Base-by-base conservation (phyloP, 2,797 vertebrate species). In the Urophycis tenuis region DNA sequence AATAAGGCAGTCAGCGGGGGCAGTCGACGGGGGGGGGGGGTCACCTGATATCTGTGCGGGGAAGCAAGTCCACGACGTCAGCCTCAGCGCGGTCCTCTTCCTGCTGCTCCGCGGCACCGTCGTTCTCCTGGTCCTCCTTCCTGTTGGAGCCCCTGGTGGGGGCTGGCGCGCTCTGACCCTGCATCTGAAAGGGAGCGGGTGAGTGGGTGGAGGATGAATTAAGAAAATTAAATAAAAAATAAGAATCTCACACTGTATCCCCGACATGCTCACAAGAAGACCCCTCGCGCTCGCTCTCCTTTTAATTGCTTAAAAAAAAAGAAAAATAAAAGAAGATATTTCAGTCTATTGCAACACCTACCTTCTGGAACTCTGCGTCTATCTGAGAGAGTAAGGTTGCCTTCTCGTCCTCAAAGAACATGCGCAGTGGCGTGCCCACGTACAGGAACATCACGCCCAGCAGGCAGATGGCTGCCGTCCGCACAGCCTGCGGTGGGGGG, bases 321-420 rank as follows among this genome's bases (percentile, higher is more conserved):
- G n/a, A n/a, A n/a, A n/a, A n/a, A n/a, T n/a, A n/a, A n/a, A n/a
- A n/a, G n/a, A 5, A 5, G 8, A 25, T 29, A 67, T 67, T 67
- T 67, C 60, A n/a, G 29, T 67, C 25, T 29, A 11, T 67, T 29
- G 60, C 60, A 67, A 41, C 30, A 36, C 15, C 15, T 74, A 96
- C 95, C 94, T 96, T 96, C 76, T 96, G 95, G 91, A 96, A 95
- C 86, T 96, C 95, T 9, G 94, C 91, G 88, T 96, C 95, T 84
- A 96, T 96, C 82, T 96, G 95, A n/a, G 94, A 92, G 22, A 96
- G 91, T 49, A 96, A 92, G 12, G 95, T 95, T 71, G 95, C 94
- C 71, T 96, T 96, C 81, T 96, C 95, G 84, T 96, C 95, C 81
- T 96, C 95, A 88, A 96, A 96, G 87, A 96, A 96, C 93, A 96